Percentiles rank a stretch among this genome's conserved stretches.
Conservation (phyloP, 2,888 invertebrate species). For the Prenolepis imparis region DNA sequence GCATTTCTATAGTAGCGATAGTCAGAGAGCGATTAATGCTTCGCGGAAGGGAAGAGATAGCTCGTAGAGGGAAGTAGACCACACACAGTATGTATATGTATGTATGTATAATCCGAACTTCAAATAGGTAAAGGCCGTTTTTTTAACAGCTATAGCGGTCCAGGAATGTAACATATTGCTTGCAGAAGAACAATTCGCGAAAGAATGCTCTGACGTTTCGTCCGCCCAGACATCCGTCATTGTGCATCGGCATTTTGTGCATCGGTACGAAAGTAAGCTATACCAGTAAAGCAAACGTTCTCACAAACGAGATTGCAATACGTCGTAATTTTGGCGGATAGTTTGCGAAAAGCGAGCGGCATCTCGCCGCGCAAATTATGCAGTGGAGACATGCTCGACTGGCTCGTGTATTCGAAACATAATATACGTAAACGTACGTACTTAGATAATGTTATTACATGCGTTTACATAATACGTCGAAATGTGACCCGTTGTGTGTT, state of each 20-base stretch:
- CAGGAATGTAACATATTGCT: neutral
- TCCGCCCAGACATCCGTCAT: neutral
- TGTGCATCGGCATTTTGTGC: too few species aligned
- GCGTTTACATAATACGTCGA: constrained; percentile 53
- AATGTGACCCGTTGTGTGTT: constrained; percentile 40
- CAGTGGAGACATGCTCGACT: constrained; percentile 42
- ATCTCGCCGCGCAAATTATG: constrained; percentile 21
- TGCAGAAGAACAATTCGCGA: neutral
- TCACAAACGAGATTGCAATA: neutral
- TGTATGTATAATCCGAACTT: constrained; percentile 33
- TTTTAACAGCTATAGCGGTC: constrained; percentile 23
- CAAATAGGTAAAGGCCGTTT: constrained; percentile 43
- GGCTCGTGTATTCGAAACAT: constrained; percentile 36
- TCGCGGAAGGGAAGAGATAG: constrained; percentile 43
- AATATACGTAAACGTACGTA: constrained; percentile 47
- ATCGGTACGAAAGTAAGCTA: neutral
- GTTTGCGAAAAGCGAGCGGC: constrained; percentile 17
- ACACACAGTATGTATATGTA: neutral
- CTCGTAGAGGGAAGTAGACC: constrained; percentile 36
- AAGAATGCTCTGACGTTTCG: neutral
- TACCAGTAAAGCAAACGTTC: neutral
- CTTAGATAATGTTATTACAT: constrained; percentile 52
- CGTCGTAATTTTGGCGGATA: constrained; percentile 9
- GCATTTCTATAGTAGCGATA: constrained; percentile 57
- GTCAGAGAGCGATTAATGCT: constrained; percentile 66